Evolutionary conservation across 2,888 invertebrate genomes (phyloP).

Genomic region (Plagodis dolabraria): DNA sequence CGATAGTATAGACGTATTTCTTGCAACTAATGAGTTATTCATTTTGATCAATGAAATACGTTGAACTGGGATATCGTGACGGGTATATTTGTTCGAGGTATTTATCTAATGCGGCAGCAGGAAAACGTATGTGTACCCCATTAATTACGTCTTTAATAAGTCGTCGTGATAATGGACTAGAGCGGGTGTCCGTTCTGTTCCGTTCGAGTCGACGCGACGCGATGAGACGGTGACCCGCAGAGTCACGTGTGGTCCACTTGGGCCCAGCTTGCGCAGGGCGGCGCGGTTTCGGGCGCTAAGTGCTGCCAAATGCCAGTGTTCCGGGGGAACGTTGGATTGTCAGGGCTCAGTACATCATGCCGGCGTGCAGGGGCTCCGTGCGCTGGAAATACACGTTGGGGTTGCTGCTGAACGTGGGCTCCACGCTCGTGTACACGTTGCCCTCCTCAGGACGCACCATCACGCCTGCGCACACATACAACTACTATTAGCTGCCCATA

Average conservation of each 20-base stretch:
- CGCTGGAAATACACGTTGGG: constrained; percentile 96
- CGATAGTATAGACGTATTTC: constrained; percentile 35
- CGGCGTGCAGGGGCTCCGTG: constrained; percentile 91
- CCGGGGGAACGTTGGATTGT: constrained; percentile 78
- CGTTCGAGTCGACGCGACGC: neutral
- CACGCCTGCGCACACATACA: constrained; percentile 83
- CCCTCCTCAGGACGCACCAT: constrained; percentile 92
- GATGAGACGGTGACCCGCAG: too few species aligned
- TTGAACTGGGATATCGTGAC: constrained; percentile 25
- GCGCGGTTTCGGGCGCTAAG: constrained; percentile 13
- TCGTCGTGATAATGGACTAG: neutral
- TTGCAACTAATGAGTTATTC: constrained; percentile 36
- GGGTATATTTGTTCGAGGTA: constrained; percentile 22
- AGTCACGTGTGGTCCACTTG: neutral
- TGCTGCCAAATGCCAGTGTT: constrained; percentile 82
- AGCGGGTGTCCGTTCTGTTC: neutral
- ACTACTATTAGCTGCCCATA: constrained; percentile 21
- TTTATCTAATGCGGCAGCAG: constrained; percentile 23
- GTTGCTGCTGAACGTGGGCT: constrained; percentile 94
- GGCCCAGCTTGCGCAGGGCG: neutral
- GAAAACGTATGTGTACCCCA: constrained; percentile 10
- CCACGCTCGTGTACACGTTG: constrained; percentile 93
- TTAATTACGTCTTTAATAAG: constrained; percentile 1
- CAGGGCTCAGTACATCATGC: constrained; percentile 94
- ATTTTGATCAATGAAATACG: constrained; percentile 33